Percentiles rank a stretch among this genome's conserved stretches.
These are phyloP conservation scores for Athalia rosae DNA, from an alignment of 2,888 invertebrate genomes.

Conservation along the genomic window DNA sequence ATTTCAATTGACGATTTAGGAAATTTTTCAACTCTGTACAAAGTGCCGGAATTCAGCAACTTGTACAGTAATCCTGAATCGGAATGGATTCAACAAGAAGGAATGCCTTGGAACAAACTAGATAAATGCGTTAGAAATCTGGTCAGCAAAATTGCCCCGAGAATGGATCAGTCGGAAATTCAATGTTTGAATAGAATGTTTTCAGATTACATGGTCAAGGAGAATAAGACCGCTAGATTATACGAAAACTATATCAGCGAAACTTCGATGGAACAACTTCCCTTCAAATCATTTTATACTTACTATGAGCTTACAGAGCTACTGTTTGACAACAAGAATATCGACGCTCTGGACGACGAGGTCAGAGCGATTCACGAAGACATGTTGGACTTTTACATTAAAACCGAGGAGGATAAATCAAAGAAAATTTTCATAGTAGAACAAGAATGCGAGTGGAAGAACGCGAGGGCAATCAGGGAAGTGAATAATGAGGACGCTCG, in stretches of 20 bases:
- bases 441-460: conserved; percentile 32
- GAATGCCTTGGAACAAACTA: conserved; percentile 26
- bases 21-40: conserved; percentile 12
- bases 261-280: conserved; percentile 20
- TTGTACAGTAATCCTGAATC: conserved; percentile 37
- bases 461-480: conserved; percentile 24
- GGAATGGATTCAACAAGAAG: conserved; percentile 34
- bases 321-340: conserved; percentile 24
- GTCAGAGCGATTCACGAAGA: conserved; percentile 31
- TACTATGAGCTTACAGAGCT: conserved; percentile 18
- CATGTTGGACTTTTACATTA: conserved; percentile 23
- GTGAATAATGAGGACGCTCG: conserved; percentile 10
- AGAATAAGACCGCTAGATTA: not conserved
- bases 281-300: conserved; percentile 25
- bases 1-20: conserved; percentile 23
- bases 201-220: not conserved
- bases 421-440: conserved; percentile 31
- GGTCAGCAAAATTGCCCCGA: conserved; percentile 8
- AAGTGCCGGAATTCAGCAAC: conserved; percentile 3
- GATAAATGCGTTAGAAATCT: conserved; percentile 30
- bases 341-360: conserved; percentile 32
- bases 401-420: conserved; percentile 21
- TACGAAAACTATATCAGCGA: not conserved
- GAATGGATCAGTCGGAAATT: not conserved
- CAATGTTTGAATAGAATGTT: conserved; percentile 24